Conservation (phyloP, 2,113 vertebrate species). For the Silurus asotus region DNA sequence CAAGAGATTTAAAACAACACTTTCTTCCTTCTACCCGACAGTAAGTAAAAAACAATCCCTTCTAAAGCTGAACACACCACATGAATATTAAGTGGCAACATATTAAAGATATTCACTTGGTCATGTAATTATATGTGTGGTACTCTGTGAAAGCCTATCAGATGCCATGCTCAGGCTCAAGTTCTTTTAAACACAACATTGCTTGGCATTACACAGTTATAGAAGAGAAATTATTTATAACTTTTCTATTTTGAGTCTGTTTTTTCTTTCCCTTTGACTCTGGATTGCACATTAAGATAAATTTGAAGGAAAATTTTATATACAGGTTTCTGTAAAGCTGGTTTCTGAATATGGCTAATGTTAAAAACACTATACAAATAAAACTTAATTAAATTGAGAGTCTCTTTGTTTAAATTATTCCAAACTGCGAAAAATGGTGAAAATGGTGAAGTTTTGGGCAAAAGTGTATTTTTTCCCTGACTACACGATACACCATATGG, state of each 20-base stretch:
- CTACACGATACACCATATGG: not conserved
- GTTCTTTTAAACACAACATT: not conserved
- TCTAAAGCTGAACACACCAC: not conserved
- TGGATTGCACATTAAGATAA: not conserved
- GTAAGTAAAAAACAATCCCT: not conserved
- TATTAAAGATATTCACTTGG: not conserved
- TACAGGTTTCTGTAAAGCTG: not conserved
- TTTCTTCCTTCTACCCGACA: not conserved
- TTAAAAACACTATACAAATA: not conserved
- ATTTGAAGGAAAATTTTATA: not conserved
- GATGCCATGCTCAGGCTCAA: not conserved
- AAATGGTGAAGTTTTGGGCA: not conserved
- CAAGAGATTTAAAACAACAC: not conserved
- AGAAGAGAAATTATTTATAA: not conserved
- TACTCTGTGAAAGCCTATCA: not conserved
- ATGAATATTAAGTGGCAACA: not conserved
- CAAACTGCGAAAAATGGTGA: not conserved
- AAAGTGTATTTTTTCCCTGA: not conserved
- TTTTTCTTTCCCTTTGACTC: not conserved
- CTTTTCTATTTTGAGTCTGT: not conserved
- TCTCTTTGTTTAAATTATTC: not conserved
- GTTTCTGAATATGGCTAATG: not conserved
- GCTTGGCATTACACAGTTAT: not conserved
- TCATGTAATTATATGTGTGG: not conserved
- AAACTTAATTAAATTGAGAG: not conserved